Evolutionary conservation across 2,888 invertebrate genomes (phyloP).

Genomic region (Apamea monoglypha): DNA sequence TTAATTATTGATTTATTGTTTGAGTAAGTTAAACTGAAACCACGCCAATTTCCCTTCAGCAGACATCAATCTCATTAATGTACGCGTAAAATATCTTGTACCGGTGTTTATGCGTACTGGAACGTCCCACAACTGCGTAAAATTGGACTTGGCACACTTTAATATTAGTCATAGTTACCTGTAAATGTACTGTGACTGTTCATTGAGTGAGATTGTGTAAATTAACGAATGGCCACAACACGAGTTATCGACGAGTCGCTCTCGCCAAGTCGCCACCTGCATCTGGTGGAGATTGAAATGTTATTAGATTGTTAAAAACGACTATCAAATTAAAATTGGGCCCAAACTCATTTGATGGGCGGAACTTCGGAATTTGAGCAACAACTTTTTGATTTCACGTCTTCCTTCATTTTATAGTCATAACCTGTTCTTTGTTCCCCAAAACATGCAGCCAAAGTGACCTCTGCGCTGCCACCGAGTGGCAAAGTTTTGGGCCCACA

Average conservation of each 20-base stretch:
- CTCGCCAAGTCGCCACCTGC: constrained; percentile 4
- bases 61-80: constrained; percentile 12
- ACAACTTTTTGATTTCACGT: not conserved
- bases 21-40: constrained; percentile 10
- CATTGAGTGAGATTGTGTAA: constrained; percentile 52
- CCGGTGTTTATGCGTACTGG: constrained; percentile 43
- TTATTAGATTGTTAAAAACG: not conserved
- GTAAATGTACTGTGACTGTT: constrained; percentile 40
- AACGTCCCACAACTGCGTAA: constrained; percentile 65
- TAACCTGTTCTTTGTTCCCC: not conserved
- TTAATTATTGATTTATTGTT: constrained; percentile 16
- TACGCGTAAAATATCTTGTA: constrained; percentile 29
- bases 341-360: not conserved
- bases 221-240: constrained; percentile 14
- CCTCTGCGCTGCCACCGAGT: not conserved
- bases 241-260: constrained; percentile 8
- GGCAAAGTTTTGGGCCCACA: not conserved
- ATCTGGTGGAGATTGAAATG: not conserved
- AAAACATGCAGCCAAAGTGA: not conserved
- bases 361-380: not conserved
- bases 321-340: not conserved
- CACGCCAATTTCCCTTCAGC: constrained; percentile 18
- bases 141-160: constrained; percentile 75
- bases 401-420: not conserved
- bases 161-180: constrained; percentile 68